phyloP scores from a whole-genome alignment of 2,888 invertebrate genomes.

The Dromius quadrimaculatus region DNA sequence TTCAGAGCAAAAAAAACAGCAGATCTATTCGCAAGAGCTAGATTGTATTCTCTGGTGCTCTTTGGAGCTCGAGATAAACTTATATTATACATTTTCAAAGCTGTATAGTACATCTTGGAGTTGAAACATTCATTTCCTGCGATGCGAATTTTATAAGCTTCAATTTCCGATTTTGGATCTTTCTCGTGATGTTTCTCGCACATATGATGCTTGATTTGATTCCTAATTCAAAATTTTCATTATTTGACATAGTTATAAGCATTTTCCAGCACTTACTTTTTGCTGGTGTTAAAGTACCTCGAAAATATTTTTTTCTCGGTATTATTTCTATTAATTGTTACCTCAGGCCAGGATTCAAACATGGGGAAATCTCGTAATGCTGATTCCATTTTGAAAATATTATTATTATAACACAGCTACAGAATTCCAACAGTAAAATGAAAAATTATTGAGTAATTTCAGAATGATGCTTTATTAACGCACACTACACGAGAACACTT shows the following conservation, averaged over 20 bases:
- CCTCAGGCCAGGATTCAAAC: slow-evolving; percentile 1
- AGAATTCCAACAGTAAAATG: neutral
- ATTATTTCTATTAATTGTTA: slow-evolving; percentile 16
- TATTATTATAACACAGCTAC: too few relatives aligned
- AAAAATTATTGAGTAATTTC: neutral
- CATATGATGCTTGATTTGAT: slow-evolving; percentile 4
- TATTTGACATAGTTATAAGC: neutral
- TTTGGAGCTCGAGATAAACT: slow-evolving; percentile 72
- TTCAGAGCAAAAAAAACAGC: slow-evolving; percentile 74
- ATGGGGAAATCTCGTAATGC: neutral
- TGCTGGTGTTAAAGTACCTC: neutral
- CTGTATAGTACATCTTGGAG: neutral
- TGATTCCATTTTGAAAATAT: slow-evolving; percentile 1
- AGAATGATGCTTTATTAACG: too few relatives aligned
- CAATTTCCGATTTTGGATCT: slow-evolving; percentile 1
- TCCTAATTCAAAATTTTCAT: neutral
- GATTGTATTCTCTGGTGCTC: slow-evolving; percentile 69
- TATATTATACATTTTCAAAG: slow-evolving; percentile 68
- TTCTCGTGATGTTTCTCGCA: neutral
- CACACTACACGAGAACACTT: too few relatives aligned
- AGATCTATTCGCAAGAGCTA: slow-evolving; percentile 78
- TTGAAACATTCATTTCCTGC: neutral
- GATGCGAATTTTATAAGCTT: neutral
- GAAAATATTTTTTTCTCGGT: slow-evolving; percentile 12
- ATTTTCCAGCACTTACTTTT: slow-evolving; percentile 19